phyloP scores from a whole-genome alignment of 2,888 invertebrate genomes.

The Pasiphila rectangulata region DNA sequence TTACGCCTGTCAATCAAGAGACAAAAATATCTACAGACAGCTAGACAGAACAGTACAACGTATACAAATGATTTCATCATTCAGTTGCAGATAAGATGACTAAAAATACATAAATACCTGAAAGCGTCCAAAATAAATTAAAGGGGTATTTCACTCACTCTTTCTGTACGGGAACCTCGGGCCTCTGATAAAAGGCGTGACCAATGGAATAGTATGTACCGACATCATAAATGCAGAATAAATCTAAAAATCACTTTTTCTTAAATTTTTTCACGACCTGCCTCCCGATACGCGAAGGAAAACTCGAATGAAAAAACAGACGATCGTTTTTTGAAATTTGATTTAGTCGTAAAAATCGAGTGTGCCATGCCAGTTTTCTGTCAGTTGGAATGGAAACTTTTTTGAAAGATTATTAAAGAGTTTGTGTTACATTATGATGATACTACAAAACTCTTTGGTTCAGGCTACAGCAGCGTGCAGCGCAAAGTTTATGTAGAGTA shows the following conservation, averaged over 20 bases:
- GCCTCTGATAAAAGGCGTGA: constrained; percentile 75
- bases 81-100: no score
- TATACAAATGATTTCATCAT: no score
- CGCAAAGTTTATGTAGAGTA: no score
- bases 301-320: constrained; percentile 64
- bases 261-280: constrained; percentile 38
- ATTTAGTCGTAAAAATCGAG: constrained; percentile 45
- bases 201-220: constrained; percentile 74
- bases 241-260: constrained; percentile 32
- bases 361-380: constrained; percentile 36
- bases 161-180: constrained; percentile 77
- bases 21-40: no score
- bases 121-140: neutral
- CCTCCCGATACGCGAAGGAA: constrained; percentile 40
- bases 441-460: no score
- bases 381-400: constrained; percentile 12
- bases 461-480: no score
- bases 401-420: constrained; percentile 3
- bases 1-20: neutral
- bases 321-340: constrained; percentile 61
- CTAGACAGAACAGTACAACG: no score
- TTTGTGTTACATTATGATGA: no score
- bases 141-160: constrained; percentile 61
- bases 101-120: no score
- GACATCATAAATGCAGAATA: constrained; percentile 62